Percentiles rank a stretch among this genome's conserved stretches.
Conservation (phyloP, 2,888 invertebrate genomes). For the Lordiphosa fenestrarum region DNA sequence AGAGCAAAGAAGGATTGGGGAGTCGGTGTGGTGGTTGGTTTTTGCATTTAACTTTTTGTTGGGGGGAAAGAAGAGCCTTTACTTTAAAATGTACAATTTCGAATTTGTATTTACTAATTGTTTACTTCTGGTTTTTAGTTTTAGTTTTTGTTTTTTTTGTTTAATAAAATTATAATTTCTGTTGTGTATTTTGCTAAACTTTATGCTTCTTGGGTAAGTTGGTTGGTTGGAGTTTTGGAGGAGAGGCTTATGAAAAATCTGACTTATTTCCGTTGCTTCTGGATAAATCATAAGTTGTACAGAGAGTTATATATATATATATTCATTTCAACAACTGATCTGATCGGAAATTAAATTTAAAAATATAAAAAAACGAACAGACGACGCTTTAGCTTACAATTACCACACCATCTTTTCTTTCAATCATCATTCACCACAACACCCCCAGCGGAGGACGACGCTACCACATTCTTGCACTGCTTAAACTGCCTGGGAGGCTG, state of each 20-base stretch:
- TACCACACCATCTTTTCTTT: conserved; percentile 64
- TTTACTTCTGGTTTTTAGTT: conserved; percentile 39
- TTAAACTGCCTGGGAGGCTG: conserved; percentile 80
- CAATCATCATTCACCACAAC: conserved; percentile 68
- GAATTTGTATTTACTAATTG: conserved; percentile 70
- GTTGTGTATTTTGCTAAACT: conserved; percentile 59
- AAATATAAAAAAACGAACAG: conserved; percentile 70
- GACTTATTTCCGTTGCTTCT: conserved; percentile 40
- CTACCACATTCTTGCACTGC: conserved; percentile 18
- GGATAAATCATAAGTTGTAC: conserved; percentile 61
- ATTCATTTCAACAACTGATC: conserved; percentile 77
- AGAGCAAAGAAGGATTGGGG: background rate
- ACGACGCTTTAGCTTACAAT: conserved; percentile 79
- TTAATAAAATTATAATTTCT: conserved; percentile 61
- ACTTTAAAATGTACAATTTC: conserved; percentile 67
- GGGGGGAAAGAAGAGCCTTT: conserved; percentile 22
- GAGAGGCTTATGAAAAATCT: conserved; percentile 47
- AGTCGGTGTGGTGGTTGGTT: too few relatives aligned
- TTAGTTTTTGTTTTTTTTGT: conserved; percentile 29
- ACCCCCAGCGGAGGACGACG: conserved; percentile 12
- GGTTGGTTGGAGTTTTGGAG: conserved; percentile 23
- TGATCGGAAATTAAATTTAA: conserved; percentile 45
- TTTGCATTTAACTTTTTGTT: too few relatives aligned
- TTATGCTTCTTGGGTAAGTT: conserved; percentile 49
- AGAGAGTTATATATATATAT: conserved; percentile 52